Conservation (phyloP, 2,797 vertebrate species). For the Schizothorax lantsangensis region DNA sequence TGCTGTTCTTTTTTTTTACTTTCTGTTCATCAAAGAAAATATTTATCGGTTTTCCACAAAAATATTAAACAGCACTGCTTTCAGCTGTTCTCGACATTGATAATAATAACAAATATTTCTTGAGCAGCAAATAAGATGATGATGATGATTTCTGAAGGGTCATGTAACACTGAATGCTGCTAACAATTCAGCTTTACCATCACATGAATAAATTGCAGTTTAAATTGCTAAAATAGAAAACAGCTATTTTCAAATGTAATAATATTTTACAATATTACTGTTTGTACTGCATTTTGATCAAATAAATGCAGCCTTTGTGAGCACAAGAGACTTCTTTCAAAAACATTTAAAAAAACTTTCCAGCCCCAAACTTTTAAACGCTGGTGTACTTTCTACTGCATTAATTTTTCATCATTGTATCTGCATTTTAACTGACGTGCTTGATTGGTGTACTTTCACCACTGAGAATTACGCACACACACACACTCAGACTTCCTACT, state of each 20-base stretch:
- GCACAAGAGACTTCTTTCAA: not conserved
- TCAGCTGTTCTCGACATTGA: not conserved
- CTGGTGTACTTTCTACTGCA: not conserved
- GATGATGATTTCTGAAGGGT: not conserved
- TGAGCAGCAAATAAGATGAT: not conserved
- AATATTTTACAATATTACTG: not conserved
- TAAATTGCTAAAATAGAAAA: not conserved
- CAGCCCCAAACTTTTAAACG: not conserved
- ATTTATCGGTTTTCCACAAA: not conserved
- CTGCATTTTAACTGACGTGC: not conserved
- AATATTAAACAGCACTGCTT: not conserved
- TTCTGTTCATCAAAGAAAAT: not conserved
- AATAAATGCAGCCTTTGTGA: not conserved
- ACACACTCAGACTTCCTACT: constrained; percentile 36
- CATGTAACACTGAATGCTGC: not conserved
- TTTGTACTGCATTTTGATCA: not conserved
- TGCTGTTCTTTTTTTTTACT: not conserved
- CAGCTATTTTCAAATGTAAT: not conserved
- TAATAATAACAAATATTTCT: not conserved
- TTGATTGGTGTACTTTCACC: not conserved
- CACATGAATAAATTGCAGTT: too few species aligned
- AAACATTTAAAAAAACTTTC: not conserved
- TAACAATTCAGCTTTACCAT: not conserved
- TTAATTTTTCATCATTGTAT: not conserved
- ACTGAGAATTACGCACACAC: not conserved